Conservation (phyloP, 2,888 invertebrate species). For the Branchipolynoe longqiensis region DNA sequence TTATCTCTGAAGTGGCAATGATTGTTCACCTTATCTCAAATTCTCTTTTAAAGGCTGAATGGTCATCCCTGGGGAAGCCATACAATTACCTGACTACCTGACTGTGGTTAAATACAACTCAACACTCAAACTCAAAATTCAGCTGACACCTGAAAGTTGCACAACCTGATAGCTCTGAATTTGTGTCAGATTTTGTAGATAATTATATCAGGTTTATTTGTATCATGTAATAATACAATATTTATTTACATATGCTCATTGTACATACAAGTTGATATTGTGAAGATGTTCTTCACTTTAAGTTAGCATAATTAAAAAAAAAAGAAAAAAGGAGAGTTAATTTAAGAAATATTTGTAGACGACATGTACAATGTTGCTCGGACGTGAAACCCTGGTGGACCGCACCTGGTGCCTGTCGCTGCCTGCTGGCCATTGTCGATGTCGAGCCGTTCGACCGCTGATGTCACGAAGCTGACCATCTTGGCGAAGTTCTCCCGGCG, state of each 20-base stretch:
- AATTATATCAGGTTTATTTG: no score
- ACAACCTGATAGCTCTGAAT: no score
- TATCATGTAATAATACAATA: not conserved
- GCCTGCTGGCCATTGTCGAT: constrained; percentile 43
- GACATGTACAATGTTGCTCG: not conserved
- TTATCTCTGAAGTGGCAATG: no score
- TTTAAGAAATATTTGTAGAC: not conserved
- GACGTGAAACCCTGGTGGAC: not conserved
- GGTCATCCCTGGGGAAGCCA: no score
- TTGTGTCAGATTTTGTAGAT: no score
- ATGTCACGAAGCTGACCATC: constrained; percentile 74
- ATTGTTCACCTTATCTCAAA: no score
- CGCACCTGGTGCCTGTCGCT: constrained; percentile 16
- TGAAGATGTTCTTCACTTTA: not conserved
- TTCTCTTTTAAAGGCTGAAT: no score
- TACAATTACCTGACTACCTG: no score
- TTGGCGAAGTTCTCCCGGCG: constrained; percentile 74
- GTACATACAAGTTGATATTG: no score
- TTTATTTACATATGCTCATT: not conserved
- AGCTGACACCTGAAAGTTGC: no score
- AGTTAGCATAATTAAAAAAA: not conserved
- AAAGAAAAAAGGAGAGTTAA: not conserved
- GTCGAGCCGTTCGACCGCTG: constrained; percentile 70
- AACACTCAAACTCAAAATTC: no score
- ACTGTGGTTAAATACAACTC: no score